These are phyloP conservation scores for Lycia hirtaria DNA, from an alignment of 2,888 invertebrate species.

Conservation along the genomic window DNA sequence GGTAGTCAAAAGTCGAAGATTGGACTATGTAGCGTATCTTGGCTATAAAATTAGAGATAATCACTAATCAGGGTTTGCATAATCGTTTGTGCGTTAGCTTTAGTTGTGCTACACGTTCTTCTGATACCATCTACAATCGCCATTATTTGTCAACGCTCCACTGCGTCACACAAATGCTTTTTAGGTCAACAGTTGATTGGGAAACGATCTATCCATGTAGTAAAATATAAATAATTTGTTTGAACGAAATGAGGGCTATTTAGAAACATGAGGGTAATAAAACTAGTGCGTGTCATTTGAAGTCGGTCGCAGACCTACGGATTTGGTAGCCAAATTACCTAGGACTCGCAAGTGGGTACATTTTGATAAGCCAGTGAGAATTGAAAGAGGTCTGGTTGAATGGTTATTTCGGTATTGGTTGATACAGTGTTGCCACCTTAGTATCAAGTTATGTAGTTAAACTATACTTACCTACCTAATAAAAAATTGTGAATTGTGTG, in stretches of 20 bases:
- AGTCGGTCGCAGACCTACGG: conserved; percentile 75
- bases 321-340: conserved; percentile 55
- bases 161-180: conserved; percentile 79
- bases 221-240: conserved; percentile 85
- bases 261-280: conserved; percentile 85
- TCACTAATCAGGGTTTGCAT: too few relatives aligned
- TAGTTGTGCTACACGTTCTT: conserved; percentile 29
- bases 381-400: conserved; percentile 57
- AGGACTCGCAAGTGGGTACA: conserved; percentile 54
- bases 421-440: too few relatives aligned
- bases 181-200: conserved; percentile 82
- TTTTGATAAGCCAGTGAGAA: conserved; percentile 45
- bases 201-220: conserved; percentile 82
- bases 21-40: too few relatives aligned
- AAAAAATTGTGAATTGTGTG: too few relatives aligned
- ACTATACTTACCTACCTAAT: too few relatives aligned
- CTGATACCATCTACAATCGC: conserved; percentile 60
- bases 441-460: too few relatives aligned
- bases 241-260: conserved; percentile 83
- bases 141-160: conserved; percentile 78
- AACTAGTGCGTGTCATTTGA: conserved; percentile 83
- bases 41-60: too few relatives aligned
- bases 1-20: too few relatives aligned
- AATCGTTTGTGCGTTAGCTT: not conserved
- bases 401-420: conserved; percentile 51